Percentiles rank a stretch among this genome's conserved stretches.
Evolutionary conservation across 2,113 vertebrate genomes (phyloP).

Genomic region (Eonycteris spelaea): DNA sequence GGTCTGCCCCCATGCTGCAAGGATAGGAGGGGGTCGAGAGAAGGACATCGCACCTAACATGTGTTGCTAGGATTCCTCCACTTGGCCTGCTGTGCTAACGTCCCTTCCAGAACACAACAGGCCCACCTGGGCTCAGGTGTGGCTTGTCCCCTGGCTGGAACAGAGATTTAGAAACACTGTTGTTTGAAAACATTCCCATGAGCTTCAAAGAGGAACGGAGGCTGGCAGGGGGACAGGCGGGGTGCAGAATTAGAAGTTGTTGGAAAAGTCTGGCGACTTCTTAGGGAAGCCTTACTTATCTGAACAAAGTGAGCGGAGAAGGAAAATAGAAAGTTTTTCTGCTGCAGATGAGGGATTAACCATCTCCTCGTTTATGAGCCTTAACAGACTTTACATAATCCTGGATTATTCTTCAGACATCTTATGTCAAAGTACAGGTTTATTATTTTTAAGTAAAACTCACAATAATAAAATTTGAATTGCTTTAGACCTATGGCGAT

Average conservation of each 20-base stretch:
- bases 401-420: neutral
- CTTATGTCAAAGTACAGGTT: neutral
- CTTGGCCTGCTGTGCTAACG: neutral
- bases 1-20: accelerated
- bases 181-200: neutral
- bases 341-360: neutral
- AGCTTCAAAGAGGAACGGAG: neutral
- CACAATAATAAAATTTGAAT: neutral
- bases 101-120: neutral
- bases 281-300: neutral
- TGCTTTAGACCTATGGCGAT: neutral
- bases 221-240: neutral
- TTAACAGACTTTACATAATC: neutral
- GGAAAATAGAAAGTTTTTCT: neutral
- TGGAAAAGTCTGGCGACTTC: neutral
- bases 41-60: neutral
- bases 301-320: neutral
- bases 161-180: neutral
- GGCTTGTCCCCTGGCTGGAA: neutral
- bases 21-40: neutral
- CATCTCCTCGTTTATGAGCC: neutral
- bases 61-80: neutral
- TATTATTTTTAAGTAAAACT: neutral
- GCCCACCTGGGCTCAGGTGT: neutral
- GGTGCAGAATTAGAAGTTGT: neutral